Evolutionary conservation across 1,140 invertebrate genomes (phyloP).

Genomic region (Lithobius niger): DNA sequence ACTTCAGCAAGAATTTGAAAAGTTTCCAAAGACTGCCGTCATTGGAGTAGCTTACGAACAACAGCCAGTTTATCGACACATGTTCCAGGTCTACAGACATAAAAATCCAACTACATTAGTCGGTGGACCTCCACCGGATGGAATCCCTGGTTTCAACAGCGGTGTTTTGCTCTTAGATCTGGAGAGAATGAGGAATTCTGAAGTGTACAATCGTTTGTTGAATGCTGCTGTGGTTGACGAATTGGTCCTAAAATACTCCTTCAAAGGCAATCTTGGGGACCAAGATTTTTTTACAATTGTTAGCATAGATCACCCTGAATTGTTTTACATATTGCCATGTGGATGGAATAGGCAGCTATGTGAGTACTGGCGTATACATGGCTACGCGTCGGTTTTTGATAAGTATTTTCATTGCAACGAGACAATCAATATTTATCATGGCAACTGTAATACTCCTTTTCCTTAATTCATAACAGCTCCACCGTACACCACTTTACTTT

Average conservation of each 20-base stretch:
- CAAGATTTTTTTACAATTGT: conserved; percentile 76
- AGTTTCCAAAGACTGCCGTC: conserved; percentile 43
- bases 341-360: conserved; percentile 73
- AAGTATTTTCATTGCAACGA: conserved; percentile 57
- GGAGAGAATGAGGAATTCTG: conserved; percentile 48
- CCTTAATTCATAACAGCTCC: too few species aligned
- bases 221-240: conserved; percentile 40
- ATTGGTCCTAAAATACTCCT: conserved; percentile 51
- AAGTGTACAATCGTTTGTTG: conserved; percentile 42
- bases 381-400: conserved; percentile 60
- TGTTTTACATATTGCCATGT: conserved; percentile 64
- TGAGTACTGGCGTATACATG: conserved; percentile 67
- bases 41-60: conserved; percentile 64
- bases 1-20: conserved; percentile 52
- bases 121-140: conserved; percentile 42
- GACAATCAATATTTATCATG: conserved; percentile 61
- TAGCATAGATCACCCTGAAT: conserved; percentile 51
- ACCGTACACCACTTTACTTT: too few species aligned
- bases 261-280: conserved; percentile 66
- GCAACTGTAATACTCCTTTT: conserved; percentile 58
- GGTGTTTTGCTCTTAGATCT: conserved; percentile 63
- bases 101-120: conserved; percentile 44
- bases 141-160: conserved; percentile 66
- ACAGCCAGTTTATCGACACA: conserved; percentile 66
- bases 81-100: conserved; percentile 51